Conservation (phyloP, 2,113 vertebrate genomes). For the Noctilio leporinus region DNA sequence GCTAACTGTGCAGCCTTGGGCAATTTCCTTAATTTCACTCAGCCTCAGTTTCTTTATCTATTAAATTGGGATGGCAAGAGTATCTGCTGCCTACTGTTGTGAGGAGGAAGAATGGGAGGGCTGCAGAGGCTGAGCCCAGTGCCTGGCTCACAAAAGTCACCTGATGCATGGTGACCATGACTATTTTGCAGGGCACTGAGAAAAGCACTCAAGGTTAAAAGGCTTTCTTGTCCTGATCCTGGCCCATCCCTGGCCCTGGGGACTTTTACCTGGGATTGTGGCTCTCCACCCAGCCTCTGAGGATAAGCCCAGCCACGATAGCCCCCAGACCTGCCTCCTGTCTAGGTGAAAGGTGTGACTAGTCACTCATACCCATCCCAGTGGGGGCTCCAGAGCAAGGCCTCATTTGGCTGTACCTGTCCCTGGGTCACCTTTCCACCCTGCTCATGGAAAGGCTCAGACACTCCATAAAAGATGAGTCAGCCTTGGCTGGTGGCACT, state of each 20-base stretch:
- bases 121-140: neutral
- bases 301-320: neutral
- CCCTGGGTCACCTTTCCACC: neutral
- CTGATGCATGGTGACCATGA: neutral
- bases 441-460: neutral
- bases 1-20: neutral
- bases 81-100: neutral
- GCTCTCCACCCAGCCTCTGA: neutral
- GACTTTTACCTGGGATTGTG: neutral
- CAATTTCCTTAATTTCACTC: neutral
- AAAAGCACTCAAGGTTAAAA: neutral
- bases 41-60: neutral
- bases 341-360: neutral
- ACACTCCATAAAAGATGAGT: neutral
- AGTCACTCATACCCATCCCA: neutral
- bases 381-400: neutral
- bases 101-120: neutral
- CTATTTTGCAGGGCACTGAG: neutral
- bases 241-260: neutral
- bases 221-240: neutral
- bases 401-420: neutral
- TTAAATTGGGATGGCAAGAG: neutral
- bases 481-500: too few relatives aligned
- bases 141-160: neutral
- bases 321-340: neutral